Conservation (phyloP, 2,888 invertebrate species). For the Agrochola circellaris region DNA sequence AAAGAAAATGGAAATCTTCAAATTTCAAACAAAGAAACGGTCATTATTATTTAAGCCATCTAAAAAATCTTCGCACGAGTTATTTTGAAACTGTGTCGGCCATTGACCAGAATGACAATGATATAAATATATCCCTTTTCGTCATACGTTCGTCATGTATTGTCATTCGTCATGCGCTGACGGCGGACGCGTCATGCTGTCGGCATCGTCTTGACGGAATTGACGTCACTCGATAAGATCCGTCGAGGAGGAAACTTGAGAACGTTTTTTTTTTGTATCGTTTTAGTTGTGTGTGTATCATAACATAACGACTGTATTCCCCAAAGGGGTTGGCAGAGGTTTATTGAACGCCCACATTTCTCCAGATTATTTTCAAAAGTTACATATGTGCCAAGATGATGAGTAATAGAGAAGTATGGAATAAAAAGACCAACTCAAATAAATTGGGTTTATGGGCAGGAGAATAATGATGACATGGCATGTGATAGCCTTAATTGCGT, state of each 20-base stretch:
- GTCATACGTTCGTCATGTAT: conserved; percentile 38
- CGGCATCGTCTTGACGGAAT: conserved; percentile 19
- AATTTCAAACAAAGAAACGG: not conserved
- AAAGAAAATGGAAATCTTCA: not conserved
- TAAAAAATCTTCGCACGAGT: not conserved
- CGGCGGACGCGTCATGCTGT: conserved; percentile 35
- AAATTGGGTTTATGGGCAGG: no score
- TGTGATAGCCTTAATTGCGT: no score
- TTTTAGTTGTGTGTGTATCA: not conserved
- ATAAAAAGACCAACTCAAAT: no score
- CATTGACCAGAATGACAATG: conserved; percentile 24
- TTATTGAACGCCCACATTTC: no score
- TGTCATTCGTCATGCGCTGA: conserved; percentile 43
- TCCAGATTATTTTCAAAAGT: not conserved
- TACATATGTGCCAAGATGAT: not conserved
- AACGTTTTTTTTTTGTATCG: not conserved
- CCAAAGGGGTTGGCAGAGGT: not conserved
- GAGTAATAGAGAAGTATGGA: no score
- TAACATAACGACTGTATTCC: no score
- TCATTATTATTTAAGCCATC: not conserved
- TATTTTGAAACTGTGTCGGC: conserved; percentile 44
- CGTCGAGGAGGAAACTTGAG: not conserved
- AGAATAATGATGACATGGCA: no score
- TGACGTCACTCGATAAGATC: conserved; percentile 45
- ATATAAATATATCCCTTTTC: conserved; percentile 34